Evolutionary conservation across 2,113 vertebrate genomes (phyloP).

Genomic region (Macquaria australasica): DNA sequence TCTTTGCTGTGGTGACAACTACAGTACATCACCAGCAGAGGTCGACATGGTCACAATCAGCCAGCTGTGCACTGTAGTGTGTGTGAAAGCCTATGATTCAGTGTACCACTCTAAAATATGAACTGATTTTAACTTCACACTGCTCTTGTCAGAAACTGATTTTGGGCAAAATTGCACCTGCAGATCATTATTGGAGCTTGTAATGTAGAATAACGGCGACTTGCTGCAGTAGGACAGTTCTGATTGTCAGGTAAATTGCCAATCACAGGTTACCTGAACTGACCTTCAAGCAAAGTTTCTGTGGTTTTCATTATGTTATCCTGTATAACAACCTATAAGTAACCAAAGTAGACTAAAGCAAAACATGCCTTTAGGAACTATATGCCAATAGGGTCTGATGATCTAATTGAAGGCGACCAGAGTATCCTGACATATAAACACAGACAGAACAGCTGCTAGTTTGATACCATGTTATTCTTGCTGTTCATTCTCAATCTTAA

Average conservation of each 20-base stretch:
- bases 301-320: neutral
- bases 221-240: neutral
- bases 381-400: neutral
- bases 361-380: neutral
- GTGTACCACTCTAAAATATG: neutral
- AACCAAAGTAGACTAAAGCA: neutral
- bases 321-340: neutral
- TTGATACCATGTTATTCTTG: neutral
- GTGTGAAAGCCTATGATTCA: neutral
- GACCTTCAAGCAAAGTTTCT: neutral
- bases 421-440: neutral
- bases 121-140: neutral
- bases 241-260: neutral
- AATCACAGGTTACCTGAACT: neutral
- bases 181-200: neutral
- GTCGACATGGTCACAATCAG: slow-evolving; percentile 30
- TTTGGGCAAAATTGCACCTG: neutral
- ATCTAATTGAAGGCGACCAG: neutral
- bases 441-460: neutral
- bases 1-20: neutral
- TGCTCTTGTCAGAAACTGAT: neutral
- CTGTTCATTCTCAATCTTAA: neutral
- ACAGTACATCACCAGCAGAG: slow-evolving; percentile 44
- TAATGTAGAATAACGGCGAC: neutral
- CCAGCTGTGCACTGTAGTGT: neutral